Base-by-base conservation (phyloP, 2,113 vertebrate species). In the Gasterosteus nipponicus region DNA sequence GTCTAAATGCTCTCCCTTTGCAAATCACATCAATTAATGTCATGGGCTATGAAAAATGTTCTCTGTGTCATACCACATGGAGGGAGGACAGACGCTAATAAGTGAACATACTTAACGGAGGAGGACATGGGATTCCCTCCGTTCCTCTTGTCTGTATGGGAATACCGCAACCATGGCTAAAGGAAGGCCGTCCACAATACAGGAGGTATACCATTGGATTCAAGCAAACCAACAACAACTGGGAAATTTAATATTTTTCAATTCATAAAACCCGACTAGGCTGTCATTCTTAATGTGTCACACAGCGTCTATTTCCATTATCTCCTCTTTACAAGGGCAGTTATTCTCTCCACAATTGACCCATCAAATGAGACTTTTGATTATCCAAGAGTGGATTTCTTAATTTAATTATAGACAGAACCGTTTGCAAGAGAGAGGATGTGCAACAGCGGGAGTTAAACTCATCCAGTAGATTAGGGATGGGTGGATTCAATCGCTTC, bases 1-100 rank as follows among this genome's bases (percentile, higher is more conserved):
- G 88, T 69, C 89, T 88, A 81, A 93, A 87, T 90, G 89, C 87
- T 91, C 89, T 92, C 91, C 92, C 89, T 90, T 90, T 67, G 78
- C 90, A 94, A 95, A 94, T 94, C 92, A 93, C 87, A 93, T 94
- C 93, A 94, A 94, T 94, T 90, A 93, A 93, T 91, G 93, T 94
- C 93, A 92, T 72, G 68, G 85, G 86, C 85, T 82, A 91, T 93
- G 91, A 94, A 81, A 91, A 93, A 94, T 94, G 90, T 82, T 86
- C 85, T 89, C 87, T 85, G 90, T 92, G 89, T 91, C 89, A 85
- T 84, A 84, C 90, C 89, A 91, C 90, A 92, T 87, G 86, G 87
- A 91, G 89, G 86, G 90, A 90, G 87, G 88, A 92, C 88, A 89
- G 90, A 88, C 84, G 77, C 89, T 93, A 89, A 89, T 86, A 89